Percentiles rank a stretch among this genome's conserved stretches.
These are phyloP conservation scores for Parazoanthus swiftii DNA, from an alignment of 92 coral and sea anemone genomes.

Conservation along the genomic window DNA sequence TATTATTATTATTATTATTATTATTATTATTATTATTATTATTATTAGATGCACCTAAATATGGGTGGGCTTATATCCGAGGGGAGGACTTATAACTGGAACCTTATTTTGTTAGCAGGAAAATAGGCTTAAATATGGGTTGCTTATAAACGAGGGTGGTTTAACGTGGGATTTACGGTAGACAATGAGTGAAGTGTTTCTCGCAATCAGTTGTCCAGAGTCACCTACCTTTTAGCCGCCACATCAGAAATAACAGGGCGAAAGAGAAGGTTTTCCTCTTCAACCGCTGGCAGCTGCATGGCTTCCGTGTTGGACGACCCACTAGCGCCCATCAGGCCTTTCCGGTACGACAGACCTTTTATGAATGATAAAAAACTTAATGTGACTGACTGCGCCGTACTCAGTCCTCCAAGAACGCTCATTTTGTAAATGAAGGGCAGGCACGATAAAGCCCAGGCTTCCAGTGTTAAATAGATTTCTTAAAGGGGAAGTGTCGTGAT, in stretches of 20 bases:
- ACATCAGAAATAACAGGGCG: slow-evolving; percentile 28
- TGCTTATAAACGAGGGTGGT: neutral
- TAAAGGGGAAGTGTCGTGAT: too few relatives aligned
- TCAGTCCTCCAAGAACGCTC: neutral
- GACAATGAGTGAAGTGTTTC: neutral
- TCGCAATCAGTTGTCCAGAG: neutral
- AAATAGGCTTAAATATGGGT: too few relatives aligned
- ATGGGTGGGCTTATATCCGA: too few relatives aligned
- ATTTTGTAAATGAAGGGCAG: too few relatives aligned
- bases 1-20: too few relatives aligned
- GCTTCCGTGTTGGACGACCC: slow-evolving; percentile 69
- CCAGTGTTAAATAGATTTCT: too few relatives aligned
- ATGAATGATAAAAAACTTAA: neutral
- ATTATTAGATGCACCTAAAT: too few relatives aligned
- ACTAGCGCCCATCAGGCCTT: slow-evolving; percentile 68
- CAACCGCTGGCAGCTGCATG: slow-evolving; percentile 68
- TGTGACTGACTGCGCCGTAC: neutral
- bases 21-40: too few relatives aligned
- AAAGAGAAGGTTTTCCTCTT: slow-evolving; percentile 44
- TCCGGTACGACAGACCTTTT: slow-evolving; percentile 87
- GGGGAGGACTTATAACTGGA: too few relatives aligned
- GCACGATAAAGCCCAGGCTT: too few relatives aligned
- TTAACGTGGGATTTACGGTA: neutral
- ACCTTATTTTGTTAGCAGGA: too few relatives aligned
- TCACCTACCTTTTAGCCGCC: slow-evolving; percentile 6